Evolutionary conservation across 2,797 vertebrate species (phyloP), one percentile per base, ranked within the genome.

Genomic region (Hirundo rustica): DNA sequence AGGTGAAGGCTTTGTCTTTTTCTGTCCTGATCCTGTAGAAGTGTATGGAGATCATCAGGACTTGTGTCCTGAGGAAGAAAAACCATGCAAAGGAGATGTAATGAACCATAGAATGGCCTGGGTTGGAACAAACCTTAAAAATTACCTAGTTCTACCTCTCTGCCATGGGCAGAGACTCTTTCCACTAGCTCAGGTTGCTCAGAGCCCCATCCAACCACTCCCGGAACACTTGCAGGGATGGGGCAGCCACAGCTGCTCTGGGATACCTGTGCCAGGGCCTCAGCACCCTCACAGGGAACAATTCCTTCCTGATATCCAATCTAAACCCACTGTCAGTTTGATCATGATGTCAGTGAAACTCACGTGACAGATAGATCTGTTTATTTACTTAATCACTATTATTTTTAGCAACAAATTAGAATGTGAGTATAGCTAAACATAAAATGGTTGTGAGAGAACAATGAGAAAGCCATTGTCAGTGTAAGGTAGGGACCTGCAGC

Each of bases 201-300:
- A 4, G 1, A 76, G n/a, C 23, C 16, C 27, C n/a, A 22, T 76
- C 50, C 38, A 70, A 0, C 64, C 57, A n/a, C 16, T 14, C 14
- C 32, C 51, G 0, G 23, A 0, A 57, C 27, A 26, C 23, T 70
- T 0, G 34, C 36, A 70, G 57, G 17, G 16, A 50, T 89, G 64
- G 13, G 7, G 5, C 50, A 82, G 23, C 50, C 48, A 55, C 71
- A 82, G 42, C 36, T 87, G 0, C 67, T 44, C 27, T n/a, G 64
- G 30, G 2, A 38, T 1, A 1, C 27, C 23, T 70, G 27, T 64
- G 13, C 71, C 36, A 82, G 32, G 16, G 23, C 32, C 78, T 76
- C 13, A 3, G 0, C 20, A 70, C 14, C 18, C 44, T 70, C 27
- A 36, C 12, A 68, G 27, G 10, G 13, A 68, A 29, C 0, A 44